Base-by-base conservation (phyloP, 1,140 invertebrate genomes). In the Drosophila pruinosa region DNA sequence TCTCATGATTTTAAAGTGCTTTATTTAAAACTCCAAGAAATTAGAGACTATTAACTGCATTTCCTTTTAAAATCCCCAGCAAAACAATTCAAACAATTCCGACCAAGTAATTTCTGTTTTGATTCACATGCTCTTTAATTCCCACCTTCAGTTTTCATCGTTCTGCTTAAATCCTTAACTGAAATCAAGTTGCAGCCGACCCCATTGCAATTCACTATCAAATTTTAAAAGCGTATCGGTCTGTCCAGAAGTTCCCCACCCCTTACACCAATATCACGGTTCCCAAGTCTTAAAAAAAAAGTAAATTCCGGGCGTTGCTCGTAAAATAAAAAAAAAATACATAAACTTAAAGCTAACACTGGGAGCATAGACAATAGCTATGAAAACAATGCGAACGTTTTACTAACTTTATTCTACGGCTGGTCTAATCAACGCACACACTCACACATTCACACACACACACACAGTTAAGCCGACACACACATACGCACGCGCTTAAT, bases 371-470 rank as follows among this genome's bases (percentile, higher is more conserved):
- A 57, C 65, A 54, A 26, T 28, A 14, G 19, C 38, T 17, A 21
- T 14, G 34, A 50, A 61, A 63, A 79, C 77, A 82, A 83, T 83
- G 75, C 62, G 38, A 83, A 41, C 57, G 74, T 34, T 78, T 82
- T 82, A 82, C 78, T 78, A 82, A 83, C 78, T 82, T 82, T 83
- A 82, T 82, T 82, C 78, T 82, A 75, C 39, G 36, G 22, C 53
- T 64, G 59, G 50, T 58, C 58, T 75, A 82, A 74, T 82, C 78
- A 74, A 65, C 63, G 21, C 21, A 59, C 68, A 64, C 28, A 56
- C 72, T 34, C 34, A 45, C 17, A 12, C 22, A 57, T 17, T 45
- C 10, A 67, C 10, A 36, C 14, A 26, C 19, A 56, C 7, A 38
- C 21, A 12, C 21, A 45, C n/a, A 48, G 26, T 26, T n/a, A 24